phyloP scores from a whole-genome alignment of 2,113 vertebrate genomes.

The Cnemophilus loriae region DNA sequence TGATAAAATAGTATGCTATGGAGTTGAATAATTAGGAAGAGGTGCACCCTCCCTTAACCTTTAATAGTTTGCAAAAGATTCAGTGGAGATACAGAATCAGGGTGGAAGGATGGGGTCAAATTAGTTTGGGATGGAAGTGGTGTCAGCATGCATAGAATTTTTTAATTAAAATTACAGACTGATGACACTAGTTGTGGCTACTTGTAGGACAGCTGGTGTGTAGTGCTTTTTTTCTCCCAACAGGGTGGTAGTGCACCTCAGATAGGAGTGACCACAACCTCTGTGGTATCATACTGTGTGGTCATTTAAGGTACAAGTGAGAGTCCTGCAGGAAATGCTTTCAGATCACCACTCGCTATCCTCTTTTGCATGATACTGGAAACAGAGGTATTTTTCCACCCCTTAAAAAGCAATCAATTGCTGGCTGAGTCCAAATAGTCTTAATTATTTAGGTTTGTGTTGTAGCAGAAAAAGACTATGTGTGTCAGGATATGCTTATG shows the following conservation, averaged over 20 bases:
- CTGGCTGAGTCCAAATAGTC: not conserved
- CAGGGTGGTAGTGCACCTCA: not conserved
- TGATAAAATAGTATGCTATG: not conserved
- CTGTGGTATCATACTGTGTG: not conserved
- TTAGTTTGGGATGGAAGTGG: not conserved
- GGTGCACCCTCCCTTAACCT: not conserved
- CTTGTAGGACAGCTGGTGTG: not conserved
- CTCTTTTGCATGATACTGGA: not conserved
- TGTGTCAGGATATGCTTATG: not conserved
- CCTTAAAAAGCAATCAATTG: not conserved
- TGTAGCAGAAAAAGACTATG: not conserved
- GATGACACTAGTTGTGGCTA: not conserved
- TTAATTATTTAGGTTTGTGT: not conserved
- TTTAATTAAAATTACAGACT: not conserved
- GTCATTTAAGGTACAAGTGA: not conserved
- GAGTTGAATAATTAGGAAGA: not conserved
- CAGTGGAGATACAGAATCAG: not conserved
- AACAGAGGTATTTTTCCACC: not conserved
- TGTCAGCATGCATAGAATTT: not conserved
- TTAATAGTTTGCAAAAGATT: not conserved
- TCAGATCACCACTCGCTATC: rapidly evolving
- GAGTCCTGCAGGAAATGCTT: not conserved
- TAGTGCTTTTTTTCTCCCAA: not conserved
- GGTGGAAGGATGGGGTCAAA: not conserved
- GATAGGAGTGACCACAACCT: not conserved